Evolutionary conservation across 2,113 vertebrate species (phyloP), one percentile per base, ranked within the genome.

Genomic region (Cyanocitta stelleri): DNA sequence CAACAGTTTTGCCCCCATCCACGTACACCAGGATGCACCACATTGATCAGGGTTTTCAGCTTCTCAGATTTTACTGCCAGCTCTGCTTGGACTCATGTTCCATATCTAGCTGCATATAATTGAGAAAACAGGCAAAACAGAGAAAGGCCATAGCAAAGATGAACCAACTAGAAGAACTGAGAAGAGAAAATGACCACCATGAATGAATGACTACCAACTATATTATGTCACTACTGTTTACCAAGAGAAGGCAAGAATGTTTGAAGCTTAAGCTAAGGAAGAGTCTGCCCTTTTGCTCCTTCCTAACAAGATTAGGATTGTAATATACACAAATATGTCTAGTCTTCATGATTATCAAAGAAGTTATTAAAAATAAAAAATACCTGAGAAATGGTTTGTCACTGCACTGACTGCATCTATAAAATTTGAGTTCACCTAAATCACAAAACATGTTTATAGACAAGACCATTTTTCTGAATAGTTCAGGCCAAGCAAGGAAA

Each of bases 61-160:
- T 55, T 78, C 63, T 59, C 54, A 61, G 71, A 19, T 61, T 89
- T 89, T 78, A 79, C n/a, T 58, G 37, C 7, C 54, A 66, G 33
- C n/a, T 82, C 37, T 79, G 44, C 46, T 83, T 73, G 73, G 62
- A 49, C 14, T 90, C 39, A 3, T 21, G 14, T 37, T 87, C 29
- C 1, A 0, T 16, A 64, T 14, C 54, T 61, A 43, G 19, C 24
- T 66, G 30, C 23, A 74, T 21, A 8, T 35, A 75, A 63, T 3
- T 55, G 48, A 75, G 48, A 59, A 67, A 68, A 48, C 7, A 64
- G 27, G 30, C 35, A 73, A 68, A n/a, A 52, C 9, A 80, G 54
- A 85, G 44, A 79, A 68, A 86, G 5, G 4, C 22, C 0, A 0
- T 11, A 41, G 52, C 29, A 87, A 89, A 94, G 48, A 43, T 0